Base-by-base conservation (phyloP, 2,113 vertebrate species). In the Lipophrys pholis region DNA sequence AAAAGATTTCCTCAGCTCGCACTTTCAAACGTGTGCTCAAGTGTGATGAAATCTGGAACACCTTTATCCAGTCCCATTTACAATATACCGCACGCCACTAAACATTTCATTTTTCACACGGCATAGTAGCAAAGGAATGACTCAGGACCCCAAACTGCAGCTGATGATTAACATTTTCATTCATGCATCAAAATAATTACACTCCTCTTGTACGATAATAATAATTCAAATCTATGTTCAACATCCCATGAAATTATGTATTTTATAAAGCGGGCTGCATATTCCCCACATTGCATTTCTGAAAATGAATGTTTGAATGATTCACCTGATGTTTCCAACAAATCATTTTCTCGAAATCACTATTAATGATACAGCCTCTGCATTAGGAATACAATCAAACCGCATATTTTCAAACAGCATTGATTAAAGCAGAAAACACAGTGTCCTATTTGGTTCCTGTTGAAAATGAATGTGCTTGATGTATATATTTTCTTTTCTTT, bases 11-110 rank as follows among this genome's bases (percentile, higher is more conserved):
- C 41, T 30, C 56, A 53, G 57, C 58, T 43, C 21, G 39, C 41
- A 21, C 64, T 63, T 71, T 39, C 54, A 65, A 55, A 75, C 45
- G 45, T 69, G 40, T 38, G 59, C 59, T 67, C 6, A 63, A 71
- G 67, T 58, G 64, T 38, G 61, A 60, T 75, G 14, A 38, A 53
- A 72, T 80, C 56, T 76, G 39, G 2, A 40, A 36, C 48, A 45
- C 48, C 17, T 61, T 69, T n/a, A 76, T 69, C 53, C 62, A 58
- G 10, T 17, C 21, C 8, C 21, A 8, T 56, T 80, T 55, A 45
- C 21, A 51, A 11, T 57, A 42, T 66, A 49, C 36, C 46, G 5
- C 11, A 5, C 21, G 66, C 16, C 53, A 46, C n/a, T 10, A 7
- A 68, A 48, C 30, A 57, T 15, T 42, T 53, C 43, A 17, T 14